A percentile compares a stretch with the other conserved stretches of the same genome.
phyloP scores from a whole-genome alignment of 2,797 vertebrate genomes.

The Siniperca obscura region DNA sequence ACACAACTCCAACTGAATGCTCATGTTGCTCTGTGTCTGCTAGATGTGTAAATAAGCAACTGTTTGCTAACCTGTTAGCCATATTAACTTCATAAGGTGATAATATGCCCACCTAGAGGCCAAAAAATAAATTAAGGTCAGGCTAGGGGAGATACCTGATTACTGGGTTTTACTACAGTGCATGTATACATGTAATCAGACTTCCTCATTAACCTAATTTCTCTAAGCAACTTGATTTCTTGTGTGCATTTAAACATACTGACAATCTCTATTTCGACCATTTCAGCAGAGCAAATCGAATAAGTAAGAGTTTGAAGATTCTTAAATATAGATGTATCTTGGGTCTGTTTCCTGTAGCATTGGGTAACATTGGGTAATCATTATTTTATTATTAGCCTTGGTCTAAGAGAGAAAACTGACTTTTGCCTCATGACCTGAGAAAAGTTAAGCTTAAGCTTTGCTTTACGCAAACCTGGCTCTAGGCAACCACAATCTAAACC shows the following conservation, averaged over 20 bases:
- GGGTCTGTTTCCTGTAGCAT: neutral
- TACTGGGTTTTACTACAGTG: neutral
- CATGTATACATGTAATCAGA: neutral
- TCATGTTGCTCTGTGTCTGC: too few relatives aligned
- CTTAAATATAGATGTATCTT: neutral
- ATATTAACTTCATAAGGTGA: neutral
- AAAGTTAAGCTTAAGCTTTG: neutral
- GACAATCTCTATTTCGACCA: neutral
- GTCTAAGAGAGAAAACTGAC: neutral
- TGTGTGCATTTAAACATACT: neutral
- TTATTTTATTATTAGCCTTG: neutral
- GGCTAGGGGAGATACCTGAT: too few relatives aligned
- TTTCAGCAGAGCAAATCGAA: neutral
- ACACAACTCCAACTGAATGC: neutral
- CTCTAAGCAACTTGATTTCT: neutral
- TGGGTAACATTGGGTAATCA: too few relatives aligned
- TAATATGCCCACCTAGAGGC: neutral
- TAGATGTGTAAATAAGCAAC: neutral
- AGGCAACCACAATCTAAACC: conserved; percentile 38
- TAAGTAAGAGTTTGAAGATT: neutral
- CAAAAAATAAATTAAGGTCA: neutral
- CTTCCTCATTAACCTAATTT: neutral
- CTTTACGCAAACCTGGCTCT: neutral
- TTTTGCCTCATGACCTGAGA: conserved; percentile 9
- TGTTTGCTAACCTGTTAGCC: neutral